phyloP scores from a whole-genome alignment of 2,888 invertebrate species.

The Drosophila demipolita region DNA sequence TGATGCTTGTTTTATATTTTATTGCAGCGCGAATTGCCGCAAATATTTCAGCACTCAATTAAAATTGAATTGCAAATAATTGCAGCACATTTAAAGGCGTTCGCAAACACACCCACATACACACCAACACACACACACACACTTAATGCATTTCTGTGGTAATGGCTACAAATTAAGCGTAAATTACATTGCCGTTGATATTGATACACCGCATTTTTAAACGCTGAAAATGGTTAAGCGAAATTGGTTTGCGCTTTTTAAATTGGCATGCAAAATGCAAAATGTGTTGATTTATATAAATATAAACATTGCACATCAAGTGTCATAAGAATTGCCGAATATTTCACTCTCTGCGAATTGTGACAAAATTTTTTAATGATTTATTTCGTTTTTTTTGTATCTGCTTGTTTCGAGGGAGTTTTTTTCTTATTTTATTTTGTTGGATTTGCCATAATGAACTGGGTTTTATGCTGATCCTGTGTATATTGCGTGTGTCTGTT shows the following conservation, averaged over 20 bases:
- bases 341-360: slow-evolving; percentile 1
- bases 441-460: slow-evolving; percentile 49
- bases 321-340: slow-evolving; percentile 44
- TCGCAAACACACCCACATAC: slow-evolving; percentile 20
- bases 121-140: slow-evolving; percentile 14
- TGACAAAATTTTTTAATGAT: slow-evolving; percentile 3
- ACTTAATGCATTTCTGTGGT: slow-evolving; percentile 77
- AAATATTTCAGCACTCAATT: slow-evolving; percentile 79
- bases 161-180: slow-evolving; percentile 78
- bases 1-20: slow-evolving; percentile 46
- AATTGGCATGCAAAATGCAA: slow-evolving; percentile 9
- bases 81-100: slow-evolving; percentile 75
- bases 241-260: slow-evolving; percentile 52
- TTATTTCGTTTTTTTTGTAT: neutral
- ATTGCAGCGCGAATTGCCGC: slow-evolving; percentile 60
- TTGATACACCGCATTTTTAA: slow-evolving; percentile 66
- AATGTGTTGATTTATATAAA: slow-evolving; percentile 52
- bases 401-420: neutral
- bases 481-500: slow-evolving; percentile 38
- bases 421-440: slow-evolving; percentile 10
- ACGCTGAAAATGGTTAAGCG: slow-evolving; percentile 37
- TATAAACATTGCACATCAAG: slow-evolving; percentile 52
- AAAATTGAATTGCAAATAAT: slow-evolving; percentile 79
- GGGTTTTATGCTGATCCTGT: slow-evolving; percentile 41
- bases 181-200: slow-evolving; percentile 72